Evolutionary conservation across 2,888 invertebrate genomes (phyloP).

Genomic region (Odontocolon sp.): DNA sequence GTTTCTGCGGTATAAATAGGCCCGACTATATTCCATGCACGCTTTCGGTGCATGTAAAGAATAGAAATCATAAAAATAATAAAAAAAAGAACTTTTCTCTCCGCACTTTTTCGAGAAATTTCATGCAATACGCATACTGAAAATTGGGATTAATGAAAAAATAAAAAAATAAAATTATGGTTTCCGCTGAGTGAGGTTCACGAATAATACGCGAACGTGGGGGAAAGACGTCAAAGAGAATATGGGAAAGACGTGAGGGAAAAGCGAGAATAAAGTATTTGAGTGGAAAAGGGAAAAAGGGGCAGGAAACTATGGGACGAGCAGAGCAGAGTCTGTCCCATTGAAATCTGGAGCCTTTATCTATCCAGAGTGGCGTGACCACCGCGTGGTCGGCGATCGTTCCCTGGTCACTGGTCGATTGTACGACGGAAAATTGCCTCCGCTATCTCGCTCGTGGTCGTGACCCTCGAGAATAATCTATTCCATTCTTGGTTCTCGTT

Average conservation of each 20-base stretch:
- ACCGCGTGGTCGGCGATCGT: conserved; percentile 44
- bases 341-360: conserved; percentile 61
- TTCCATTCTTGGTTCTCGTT: conserved; percentile 54
- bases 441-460: conserved; percentile 11
- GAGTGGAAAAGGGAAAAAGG: background rate
- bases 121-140: conserved; percentile 32
- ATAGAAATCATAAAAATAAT: background rate
- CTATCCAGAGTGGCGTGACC: conserved; percentile 53
- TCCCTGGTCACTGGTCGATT: conserved; percentile 48
- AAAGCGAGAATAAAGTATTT: conserved; percentile 26
- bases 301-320: conserved; percentile 18
- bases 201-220: conserved; percentile 32
- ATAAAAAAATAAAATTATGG: conserved; percentile 11
- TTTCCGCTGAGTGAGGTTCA: conserved; percentile 17
- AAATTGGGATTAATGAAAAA: conserved; percentile 54
- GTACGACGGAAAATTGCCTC: conserved; percentile 46
- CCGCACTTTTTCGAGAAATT: background rate
- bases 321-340: conserved; percentile 33
- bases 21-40: conserved; percentile 31
- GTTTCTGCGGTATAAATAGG: conserved; percentile 16
- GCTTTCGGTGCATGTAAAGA: background rate
- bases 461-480: conserved; percentile 64
- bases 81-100: background rate
- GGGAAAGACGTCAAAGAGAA: conserved; percentile 42
- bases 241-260: conserved; percentile 21